These are phyloP conservation scores for Halcyon senegalensis DNA, from an alignment of 2,113 vertebrate species.

Conservation along the genomic window DNA sequence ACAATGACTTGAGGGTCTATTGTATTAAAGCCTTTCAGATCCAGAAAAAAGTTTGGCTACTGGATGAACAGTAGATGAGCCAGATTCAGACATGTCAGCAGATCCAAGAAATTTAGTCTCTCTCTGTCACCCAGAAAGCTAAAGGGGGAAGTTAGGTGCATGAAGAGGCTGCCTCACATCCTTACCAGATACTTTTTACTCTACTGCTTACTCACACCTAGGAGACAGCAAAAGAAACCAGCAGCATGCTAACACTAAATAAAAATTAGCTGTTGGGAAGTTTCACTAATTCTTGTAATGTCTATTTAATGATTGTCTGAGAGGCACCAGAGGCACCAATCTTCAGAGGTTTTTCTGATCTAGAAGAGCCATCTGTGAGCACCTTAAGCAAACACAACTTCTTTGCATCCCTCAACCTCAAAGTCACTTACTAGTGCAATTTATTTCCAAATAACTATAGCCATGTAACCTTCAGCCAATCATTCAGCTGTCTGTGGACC, in stretches of 20 bases:
- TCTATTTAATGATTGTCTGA: neutral
- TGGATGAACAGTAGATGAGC: neutral
- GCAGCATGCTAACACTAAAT: neutral
- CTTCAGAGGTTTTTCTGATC: neutral
- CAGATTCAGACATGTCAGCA: neutral
- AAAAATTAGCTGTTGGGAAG: neutral
- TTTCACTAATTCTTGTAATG: neutral
- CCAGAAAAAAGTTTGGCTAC: neutral
- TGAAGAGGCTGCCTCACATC: neutral
- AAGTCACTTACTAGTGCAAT: neutral
- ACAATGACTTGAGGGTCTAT: neutral
- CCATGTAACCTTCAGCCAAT: neutral
- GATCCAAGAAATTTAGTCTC: neutral
- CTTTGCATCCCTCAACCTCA: neutral
- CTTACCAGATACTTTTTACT: neutral
- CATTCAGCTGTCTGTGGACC: neutral
- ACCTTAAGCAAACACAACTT: neutral
- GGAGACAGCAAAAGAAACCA: neutral
- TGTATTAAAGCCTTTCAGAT: neutral
- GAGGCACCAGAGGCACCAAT: neutral
- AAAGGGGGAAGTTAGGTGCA: neutral
- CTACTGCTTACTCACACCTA: neutral
- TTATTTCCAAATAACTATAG: neutral
- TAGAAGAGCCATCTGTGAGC: neutral
- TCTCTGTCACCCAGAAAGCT: neutral